These are phyloP conservation scores for Syngnathus floridae DNA, from an alignment of 2,113 vertebrate genomes.

Conservation along the genomic window DNA sequence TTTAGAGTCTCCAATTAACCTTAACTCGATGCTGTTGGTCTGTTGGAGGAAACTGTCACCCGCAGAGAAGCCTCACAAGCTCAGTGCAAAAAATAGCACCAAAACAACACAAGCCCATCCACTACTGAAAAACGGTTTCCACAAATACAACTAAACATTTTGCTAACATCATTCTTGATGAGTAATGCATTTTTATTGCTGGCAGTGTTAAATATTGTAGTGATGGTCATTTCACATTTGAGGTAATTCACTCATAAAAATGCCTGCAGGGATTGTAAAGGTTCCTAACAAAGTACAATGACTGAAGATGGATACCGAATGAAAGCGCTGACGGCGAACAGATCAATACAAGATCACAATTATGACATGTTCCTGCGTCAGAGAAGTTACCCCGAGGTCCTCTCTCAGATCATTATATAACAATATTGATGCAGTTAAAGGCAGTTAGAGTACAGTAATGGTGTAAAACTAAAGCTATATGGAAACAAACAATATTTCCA, in stretches of 20 bases:
- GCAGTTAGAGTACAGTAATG: slow-evolving; percentile 2
- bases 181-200: too few relatives aligned
- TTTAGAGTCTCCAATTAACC: slow-evolving; percentile 8
- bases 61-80: neutral
- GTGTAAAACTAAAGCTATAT: slow-evolving; percentile 20
- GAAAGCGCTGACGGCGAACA: slow-evolving; percentile 15
- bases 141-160: neutral
- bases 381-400: slow-evolving; percentile 12
- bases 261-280: neutral
- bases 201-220: neutral
- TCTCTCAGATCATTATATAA: slow-evolving; percentile 14
- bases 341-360: slow-evolving; percentile 21
- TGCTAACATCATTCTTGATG: neutral
- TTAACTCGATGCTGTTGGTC: neutral
- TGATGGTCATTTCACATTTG: neutral
- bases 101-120: neutral
- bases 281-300: slow-evolving; percentile 3
- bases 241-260: slow-evolving; percentile 6
- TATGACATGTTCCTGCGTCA: slow-evolving; percentile 7
- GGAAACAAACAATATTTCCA: slow-evolving; percentile 4
- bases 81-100: neutral
- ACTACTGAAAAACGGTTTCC: neutral
- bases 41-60: slow-evolving; percentile 7
- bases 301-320: slow-evolving; percentile 10
- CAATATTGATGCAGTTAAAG: slow-evolving; percentile 11